These are phyloP conservation scores for Tyto alba DNA, from an alignment of 2,113 vertebrate species.

Conservation along the genomic window DNA sequence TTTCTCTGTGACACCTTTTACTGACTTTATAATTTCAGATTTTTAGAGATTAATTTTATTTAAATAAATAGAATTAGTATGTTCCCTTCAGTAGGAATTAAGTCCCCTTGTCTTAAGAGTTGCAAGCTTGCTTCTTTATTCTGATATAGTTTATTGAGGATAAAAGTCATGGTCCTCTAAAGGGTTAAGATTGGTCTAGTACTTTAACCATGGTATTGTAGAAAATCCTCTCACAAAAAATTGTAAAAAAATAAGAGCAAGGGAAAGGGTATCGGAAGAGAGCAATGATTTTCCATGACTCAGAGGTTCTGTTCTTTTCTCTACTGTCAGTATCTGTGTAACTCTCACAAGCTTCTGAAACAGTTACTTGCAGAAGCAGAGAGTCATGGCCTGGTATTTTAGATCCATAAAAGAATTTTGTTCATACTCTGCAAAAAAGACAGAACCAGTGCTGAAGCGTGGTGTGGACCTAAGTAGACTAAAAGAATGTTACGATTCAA, in stretches of 20 bases:
- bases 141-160: not conserved
- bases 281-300: not conserved
- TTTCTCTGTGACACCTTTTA: not conserved
- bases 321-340: not conserved
- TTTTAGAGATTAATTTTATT: not conserved
- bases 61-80: not conserved
- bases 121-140: not conserved
- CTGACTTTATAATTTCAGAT: not conserved
- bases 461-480: not conserved
- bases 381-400: not conserved
- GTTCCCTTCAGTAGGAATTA: not conserved
- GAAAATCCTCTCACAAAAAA: not conserved
- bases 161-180: not conserved
- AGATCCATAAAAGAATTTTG: not conserved
- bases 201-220: not conserved
- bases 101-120: not conserved
- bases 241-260: not conserved
- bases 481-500: not conserved
- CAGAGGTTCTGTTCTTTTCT: not conserved
- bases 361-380: not conserved
- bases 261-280: not conserved
- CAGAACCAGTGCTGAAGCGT: not conserved
- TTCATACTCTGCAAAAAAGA: not conserved
- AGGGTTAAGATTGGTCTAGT: not conserved
- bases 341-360: not conserved